Base-by-base conservation (phyloP, 2,797 vertebrate genomes). In the Glyptemys insculpta region DNA sequence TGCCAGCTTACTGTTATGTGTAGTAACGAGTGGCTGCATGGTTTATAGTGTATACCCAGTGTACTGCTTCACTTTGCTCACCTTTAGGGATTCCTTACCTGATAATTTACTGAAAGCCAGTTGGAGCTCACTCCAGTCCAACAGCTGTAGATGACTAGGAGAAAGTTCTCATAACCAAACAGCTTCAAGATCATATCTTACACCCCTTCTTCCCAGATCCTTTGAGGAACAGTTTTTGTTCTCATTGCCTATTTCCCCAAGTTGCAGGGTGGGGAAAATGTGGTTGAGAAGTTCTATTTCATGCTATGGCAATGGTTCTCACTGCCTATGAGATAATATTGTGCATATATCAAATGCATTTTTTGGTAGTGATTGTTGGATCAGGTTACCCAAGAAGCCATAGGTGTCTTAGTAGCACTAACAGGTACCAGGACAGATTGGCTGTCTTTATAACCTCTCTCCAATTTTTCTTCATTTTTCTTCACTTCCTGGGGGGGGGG, bases 1-100 rank as follows among this genome's bases (percentile, higher is more conserved):
- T 90, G 85, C 85, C 76, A 91, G 79, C n/a, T 83, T n/a, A 37
- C 18, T 96, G 85, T 85, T 82, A 5, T 25, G 34, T 62, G 82
- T 80, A 72, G 19, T 90, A n/a, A 1, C 27, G 56, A 49, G 65
- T 72, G 57, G 34, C 5, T 78, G 57, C n/a, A 54, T 76, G 87
- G 79, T 91, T 93, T 91, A 56, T 52, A 79, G 50, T 95, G 90
- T 92, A 47, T 57, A 44, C 41, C 29, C 57, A 76, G 12, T 85
- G 34, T 83, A 53, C 21, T 88, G 68, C 50, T 86, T 65, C 54
- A 78, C 25, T 5, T 62, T 80, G 91, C 49, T 87, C 85, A 79
- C 84, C 2, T 0, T 91, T 4, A 3, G 41, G 0, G 3, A 65
- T 12, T n/a, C 31, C 34, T 93, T 78, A 1, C 2, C 11, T 2